Evolutionary conservation across 2,888 invertebrate genomes (phyloP).

Genomic region (Eupeodes luniger): DNA sequence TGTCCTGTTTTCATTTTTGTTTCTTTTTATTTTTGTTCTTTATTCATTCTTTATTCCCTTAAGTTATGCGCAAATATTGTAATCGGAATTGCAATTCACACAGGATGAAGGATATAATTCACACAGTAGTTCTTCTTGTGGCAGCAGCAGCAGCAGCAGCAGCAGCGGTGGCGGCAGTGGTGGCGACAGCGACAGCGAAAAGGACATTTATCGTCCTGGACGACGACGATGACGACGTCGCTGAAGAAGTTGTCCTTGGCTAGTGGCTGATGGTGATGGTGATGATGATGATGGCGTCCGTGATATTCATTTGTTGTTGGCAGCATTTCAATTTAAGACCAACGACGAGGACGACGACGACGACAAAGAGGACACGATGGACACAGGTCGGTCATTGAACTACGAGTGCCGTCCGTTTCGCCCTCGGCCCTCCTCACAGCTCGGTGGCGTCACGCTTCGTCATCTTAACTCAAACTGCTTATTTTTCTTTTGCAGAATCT

Average conservation of each 20-base stretch:
- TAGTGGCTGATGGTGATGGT: background rate
- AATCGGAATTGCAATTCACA: constrained; percentile 62
- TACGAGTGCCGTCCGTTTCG: background rate
- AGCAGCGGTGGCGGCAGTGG: constrained; percentile 19
- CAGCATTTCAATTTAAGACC: constrained; percentile 58
- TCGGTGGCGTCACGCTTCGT: background rate
- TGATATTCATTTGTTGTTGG: constrained; percentile 50
- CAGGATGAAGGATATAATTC: constrained; percentile 53
- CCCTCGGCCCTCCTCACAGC: background rate
- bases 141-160: constrained; percentile 48
- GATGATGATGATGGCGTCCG: background rate
- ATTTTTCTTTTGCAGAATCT: background rate
- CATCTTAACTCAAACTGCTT: background rate
- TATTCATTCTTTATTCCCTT: background rate
- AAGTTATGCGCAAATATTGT: constrained; percentile 68
- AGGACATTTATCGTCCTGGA: constrained; percentile 57
- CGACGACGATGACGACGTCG: constrained; percentile 2
- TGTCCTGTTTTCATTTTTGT: constrained; percentile 15
- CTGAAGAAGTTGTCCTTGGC: constrained; percentile 34
- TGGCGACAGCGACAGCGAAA: constrained; percentile 42
- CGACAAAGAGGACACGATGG: background rate
- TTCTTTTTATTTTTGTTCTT: background rate
- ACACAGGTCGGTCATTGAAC: constrained; percentile 54
- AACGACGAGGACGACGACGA: background rate
- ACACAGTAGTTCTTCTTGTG: constrained; percentile 53